Conservation (phyloP, 2,888 invertebrate genomes). For the Leucophora obtusa region DNA sequence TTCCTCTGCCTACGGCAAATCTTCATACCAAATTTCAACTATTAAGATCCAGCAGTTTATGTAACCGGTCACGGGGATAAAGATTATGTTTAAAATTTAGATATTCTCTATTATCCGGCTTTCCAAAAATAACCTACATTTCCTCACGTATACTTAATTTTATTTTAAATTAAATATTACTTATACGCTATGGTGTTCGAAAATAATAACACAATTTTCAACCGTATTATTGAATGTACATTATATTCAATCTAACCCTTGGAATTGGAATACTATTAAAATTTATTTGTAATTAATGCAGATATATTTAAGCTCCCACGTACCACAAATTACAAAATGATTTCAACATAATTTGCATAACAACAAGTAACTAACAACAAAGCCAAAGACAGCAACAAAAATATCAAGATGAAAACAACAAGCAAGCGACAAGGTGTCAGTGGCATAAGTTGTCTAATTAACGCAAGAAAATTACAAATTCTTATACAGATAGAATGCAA, state of each 20-base stretch:
- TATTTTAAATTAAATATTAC: too few relatives aligned
- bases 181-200: too few relatives aligned
- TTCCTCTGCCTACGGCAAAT: too few relatives aligned
- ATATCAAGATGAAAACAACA: conserved; percentile 44
- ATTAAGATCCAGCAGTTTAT: too few relatives aligned
- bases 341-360: conserved; percentile 56
- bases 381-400: conserved; percentile 14
- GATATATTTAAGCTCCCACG: conserved; percentile 44
- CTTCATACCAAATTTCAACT: too few relatives aligned
- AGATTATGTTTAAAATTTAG: too few relatives aligned
- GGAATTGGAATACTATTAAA: conserved; percentile 14
- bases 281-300: conserved; percentile 57
- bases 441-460: conserved; percentile 62
- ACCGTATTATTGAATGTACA: too few relatives aligned
- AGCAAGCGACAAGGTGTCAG: conserved; percentile 57
- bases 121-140: too few relatives aligned
- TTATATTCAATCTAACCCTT: not conserved
- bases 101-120: too few relatives aligned
- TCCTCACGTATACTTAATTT: too few relatives aligned
- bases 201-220: too few relatives aligned
- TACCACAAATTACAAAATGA: conserved; percentile 55
- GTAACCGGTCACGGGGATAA: too few relatives aligned
- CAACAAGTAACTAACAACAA: conserved; percentile 13
- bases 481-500: conserved; percentile 5
- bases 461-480: conserved; percentile 60